Base-by-base conservation (phyloP, 2,888 invertebrate species). In the Leptinotarsa haldemani region DNA sequence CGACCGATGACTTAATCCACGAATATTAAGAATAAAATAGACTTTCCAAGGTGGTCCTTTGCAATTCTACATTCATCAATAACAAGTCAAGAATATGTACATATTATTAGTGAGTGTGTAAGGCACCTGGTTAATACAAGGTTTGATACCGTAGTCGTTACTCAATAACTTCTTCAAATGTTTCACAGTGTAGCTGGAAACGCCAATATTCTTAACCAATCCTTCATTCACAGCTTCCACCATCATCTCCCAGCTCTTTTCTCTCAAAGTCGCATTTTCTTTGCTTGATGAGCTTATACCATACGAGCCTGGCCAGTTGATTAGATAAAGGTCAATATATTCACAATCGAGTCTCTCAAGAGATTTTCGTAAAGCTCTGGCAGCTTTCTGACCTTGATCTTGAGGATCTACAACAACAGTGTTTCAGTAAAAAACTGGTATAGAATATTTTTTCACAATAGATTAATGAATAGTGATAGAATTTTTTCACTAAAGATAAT, bases 251-350 rank as follows among this genome's bases (percentile, higher is more conserved):
- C 95, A 96, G 68, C 93, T 93, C 69, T 88, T 86, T 40, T 88
- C 86, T 40, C 95, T 88, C n/a, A 92, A 82, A 69, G 88, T 84
- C 16, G 84, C 81, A 82, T 94, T 93, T 48, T 88, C 87, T 1
- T 88, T 81, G 82, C 92, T 91, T 18, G 87, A 87, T 18, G 89
- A 88, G 16, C 89, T 85, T 50, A 90, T 80, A 63, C 90, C 61
- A 95, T 95, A 22, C 94, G 95, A 87, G 15, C 40, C 94, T 52
- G 96, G 96, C 92, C 95, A 96, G 84, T 96, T 95, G 74, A 96
- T 93, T 69, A 97, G 88, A 82, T 93, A 94, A 50, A 96, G 87
- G 86, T 97, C 96, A 3, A 95, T 87, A 83, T 94, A 95, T 9
- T 90, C 89, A 46, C 91, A 87, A 50, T 91, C 90, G 22, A 96